These are phyloP conservation scores for Oenanthe oenanthe DNA, from an alignment of 2,113 vertebrate genomes.

Conservation along the genomic window DNA sequence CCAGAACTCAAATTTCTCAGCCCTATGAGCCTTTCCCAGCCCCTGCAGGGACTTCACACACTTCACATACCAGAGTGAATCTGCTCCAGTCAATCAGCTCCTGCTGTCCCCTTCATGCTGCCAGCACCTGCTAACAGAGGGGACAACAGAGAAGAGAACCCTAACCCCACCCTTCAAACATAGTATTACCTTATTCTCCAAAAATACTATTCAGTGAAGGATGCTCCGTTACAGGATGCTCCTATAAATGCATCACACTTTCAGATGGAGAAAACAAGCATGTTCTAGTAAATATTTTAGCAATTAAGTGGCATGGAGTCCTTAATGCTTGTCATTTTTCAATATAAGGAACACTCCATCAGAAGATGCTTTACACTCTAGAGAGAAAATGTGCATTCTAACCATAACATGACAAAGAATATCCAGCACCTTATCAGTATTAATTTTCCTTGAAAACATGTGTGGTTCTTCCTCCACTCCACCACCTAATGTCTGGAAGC, in stretches of 20 bases:
- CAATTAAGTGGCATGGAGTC: constrained; percentile 28
- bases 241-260: constrained; percentile 18
- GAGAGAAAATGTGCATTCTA: constrained; percentile 10
- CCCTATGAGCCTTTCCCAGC: not conserved
- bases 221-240: not conserved
- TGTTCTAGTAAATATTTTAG: constrained; percentile 53
- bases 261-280: constrained; percentile 10
- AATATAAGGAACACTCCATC: constrained; percentile 15
- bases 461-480: constrained; percentile 15
- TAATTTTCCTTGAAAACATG: constrained; percentile 37
- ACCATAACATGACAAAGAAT: constrained; percentile 31
- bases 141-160: not conserved
- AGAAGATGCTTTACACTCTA: constrained; percentile 1
- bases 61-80: constrained; percentile 12
- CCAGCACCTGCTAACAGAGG: constrained; percentile 31
- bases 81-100: constrained; percentile 49
- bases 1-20: constrained; percentile 2
- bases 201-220: not conserved
- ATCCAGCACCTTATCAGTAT: constrained; percentile 15
- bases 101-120: not conserved
- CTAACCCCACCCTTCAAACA: not conserved
- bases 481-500: not conserved
- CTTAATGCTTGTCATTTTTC: constrained; percentile 29
- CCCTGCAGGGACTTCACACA: not conserved
- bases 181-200: not conserved